Base-by-base conservation (phyloP, 1,140 invertebrate species). In the Drosophila melanica region DNA sequence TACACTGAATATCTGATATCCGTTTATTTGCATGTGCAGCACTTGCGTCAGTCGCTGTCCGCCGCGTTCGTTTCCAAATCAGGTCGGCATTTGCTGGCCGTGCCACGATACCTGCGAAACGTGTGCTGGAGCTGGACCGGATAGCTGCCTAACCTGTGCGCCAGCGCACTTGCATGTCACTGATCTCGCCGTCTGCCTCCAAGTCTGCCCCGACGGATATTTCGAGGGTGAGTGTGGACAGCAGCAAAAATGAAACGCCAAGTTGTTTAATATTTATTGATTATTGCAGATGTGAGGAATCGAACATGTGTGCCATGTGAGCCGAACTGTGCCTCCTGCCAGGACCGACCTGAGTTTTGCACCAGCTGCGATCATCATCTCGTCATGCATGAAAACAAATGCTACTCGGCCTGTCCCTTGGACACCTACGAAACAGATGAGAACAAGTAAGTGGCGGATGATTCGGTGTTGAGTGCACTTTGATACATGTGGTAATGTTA, bases 41-140 rank as follows among this genome's bases (percentile, higher is more conserved):
- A 95, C 95, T 4, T 97, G 96, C 89, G 95, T 97, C 1, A 95
- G 95, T 77, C 93, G 95, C 30, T 97, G 96, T 80, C 96, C 96
- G 0, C 96, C 95, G 16, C 93, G 96, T 71, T 97, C 96, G 86
- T 97, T 95, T 75, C 94, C 95, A 0, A 96, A 96, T 82, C 94
- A 96, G 79, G 95, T 95, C 37, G 95, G 95, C 3, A 94, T 95
- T 7, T 97, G 96, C 81, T 95, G 95, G 94, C 95, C 95, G 0
- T 97, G 96, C 79, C 96, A 97, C 85, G 96, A 96, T 78, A 96
- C 95, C 11, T 97, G 96, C 77, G 95, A 96, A 87, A 96, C 95
- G 18, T 97, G 96, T 79, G 95, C 95, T 9, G 96, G 96, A 1
- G 94, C 96, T 6, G 96, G 96, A n/a, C 95, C 96, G 78, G 95